Conservation (phyloP, 2,888 invertebrate species). For the Cryptophagus acutangulus region DNA sequence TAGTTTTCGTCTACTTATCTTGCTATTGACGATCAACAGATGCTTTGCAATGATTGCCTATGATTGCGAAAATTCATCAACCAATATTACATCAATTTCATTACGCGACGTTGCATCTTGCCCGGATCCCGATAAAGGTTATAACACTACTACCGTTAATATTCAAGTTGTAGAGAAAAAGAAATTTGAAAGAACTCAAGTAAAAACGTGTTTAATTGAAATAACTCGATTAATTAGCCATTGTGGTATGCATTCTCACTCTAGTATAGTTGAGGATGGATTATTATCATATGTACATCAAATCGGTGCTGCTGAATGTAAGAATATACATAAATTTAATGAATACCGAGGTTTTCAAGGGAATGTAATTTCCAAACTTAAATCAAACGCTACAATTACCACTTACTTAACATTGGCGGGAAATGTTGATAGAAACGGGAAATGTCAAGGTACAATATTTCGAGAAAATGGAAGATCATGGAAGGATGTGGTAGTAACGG, state of each 20-base stretch:
- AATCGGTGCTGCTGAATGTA: conserved; percentile 1
- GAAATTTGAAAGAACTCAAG: conserved; percentile 1
- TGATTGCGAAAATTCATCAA: conserved; percentile 1
- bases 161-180: not conserved
- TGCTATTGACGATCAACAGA: not conserved
- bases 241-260: conserved; percentile 3
- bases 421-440: not conserved
- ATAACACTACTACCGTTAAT: not conserved
- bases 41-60: not conserved
- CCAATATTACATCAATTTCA: too few species aligned
- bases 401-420: conserved; percentile 2
- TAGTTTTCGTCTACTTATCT: not conserved
- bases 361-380: not conserved
- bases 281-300: conserved; percentile 3
- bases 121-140: not conserved
- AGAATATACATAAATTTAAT: conserved; percentile 1
- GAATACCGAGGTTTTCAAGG: conserved; percentile 5
- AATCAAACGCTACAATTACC: not conserved
- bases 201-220: conserved; percentile 1
- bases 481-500: conserved; percentile 10
- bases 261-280: not conserved
- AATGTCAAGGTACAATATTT: not conserved
- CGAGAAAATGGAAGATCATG: not conserved
- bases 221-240: not conserved
- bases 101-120: not conserved